Conservation (phyloP, 2,797 vertebrate species). For the Orestias chungarensis region DNA sequence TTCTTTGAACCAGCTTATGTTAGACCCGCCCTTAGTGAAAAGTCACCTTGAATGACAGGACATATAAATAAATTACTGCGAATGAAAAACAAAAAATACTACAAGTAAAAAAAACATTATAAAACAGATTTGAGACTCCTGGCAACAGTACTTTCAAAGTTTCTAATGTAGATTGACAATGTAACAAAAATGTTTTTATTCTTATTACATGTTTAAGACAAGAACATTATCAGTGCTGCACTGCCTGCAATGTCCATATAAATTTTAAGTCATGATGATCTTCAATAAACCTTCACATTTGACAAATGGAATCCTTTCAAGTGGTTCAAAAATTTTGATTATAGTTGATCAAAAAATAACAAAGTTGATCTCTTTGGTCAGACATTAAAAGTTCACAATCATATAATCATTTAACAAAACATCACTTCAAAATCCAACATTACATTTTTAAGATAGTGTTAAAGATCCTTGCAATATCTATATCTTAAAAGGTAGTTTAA, state of each 20-base stretch:
- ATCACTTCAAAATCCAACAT: neutral
- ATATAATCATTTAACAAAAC: neutral
- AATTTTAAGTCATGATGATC: neutral
- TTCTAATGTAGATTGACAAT: neutral
- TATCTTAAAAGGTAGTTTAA: constrained; percentile 54
- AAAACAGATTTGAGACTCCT: constrained; percentile 6
- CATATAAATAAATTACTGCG: constrained; percentile 1
- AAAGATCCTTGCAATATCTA: neutral
- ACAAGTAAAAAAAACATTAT: constrained; percentile 5
- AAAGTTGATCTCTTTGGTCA: neutral
- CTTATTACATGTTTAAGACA: neutral
- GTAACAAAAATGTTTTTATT: neutral
- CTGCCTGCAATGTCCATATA: neutral
- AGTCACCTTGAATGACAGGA: constrained; percentile 1
- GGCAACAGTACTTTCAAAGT: constrained; percentile 17
- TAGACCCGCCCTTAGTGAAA: constrained; percentile 20
- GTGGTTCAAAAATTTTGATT: too few relatives aligned
- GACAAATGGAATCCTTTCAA: too few relatives aligned
- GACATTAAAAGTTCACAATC: neutral
- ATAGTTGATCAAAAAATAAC: neutral
- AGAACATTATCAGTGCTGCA: neutral
- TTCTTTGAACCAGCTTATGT: constrained; percentile 18
- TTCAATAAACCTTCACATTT: neutral
- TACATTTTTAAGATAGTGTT: neutral
- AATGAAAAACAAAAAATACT: constrained; percentile 3